Percentiles rank a stretch among this genome's conserved stretches.
Evolutionary conservation across 1,140 invertebrate genomes (phyloP).

Genomic region (Cydia splendana): DNA sequence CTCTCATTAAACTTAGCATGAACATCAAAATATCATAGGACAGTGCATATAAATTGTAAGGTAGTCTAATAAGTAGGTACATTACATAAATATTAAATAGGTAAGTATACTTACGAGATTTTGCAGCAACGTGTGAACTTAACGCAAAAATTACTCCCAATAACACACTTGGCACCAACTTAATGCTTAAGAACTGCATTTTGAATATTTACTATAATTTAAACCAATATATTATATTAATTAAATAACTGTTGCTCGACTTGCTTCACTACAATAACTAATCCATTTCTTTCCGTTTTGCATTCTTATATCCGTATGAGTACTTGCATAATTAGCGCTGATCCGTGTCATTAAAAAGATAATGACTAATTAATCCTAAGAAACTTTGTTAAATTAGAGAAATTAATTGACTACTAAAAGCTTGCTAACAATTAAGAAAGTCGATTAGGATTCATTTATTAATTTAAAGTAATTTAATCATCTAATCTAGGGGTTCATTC

Average conservation of each 20-base stretch:
- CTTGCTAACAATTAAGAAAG: neutral
- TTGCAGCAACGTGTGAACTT: neutral
- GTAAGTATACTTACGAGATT: constrained; percentile 21
- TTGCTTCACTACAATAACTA: neutral
- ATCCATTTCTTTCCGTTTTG: neutral
- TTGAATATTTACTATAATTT: neutral
- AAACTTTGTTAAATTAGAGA: neutral
- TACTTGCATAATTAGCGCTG: neutral
- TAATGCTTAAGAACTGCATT: constrained; percentile 3
- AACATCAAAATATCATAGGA: too few relatives aligned
- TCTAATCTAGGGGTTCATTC: neutral
- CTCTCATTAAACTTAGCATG: too few relatives aligned
- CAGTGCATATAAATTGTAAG: too few relatives aligned
- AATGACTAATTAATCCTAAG: constrained; percentile 4
- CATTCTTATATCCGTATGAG: neutral
- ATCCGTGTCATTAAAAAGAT: neutral
- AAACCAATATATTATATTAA: neutral
- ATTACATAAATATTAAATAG: neutral
- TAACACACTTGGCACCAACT: neutral
- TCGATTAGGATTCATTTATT: neutral
- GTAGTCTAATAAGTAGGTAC: too few relatives aligned
- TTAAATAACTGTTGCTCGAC: neutral
- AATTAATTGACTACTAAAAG: neutral
- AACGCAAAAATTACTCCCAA: neutral
- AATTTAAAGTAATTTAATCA: neutral